Percentiles rank a stretch among this genome's conserved stretches.
phyloP scores from a whole-genome alignment of 2,113 vertebrate species.

The zebrafish (Danio rerio) region GRCz12tu NC_133176.1:8789001-8789500 shows the following conservation, averaged over 20 bases:
- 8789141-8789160: constrained; percentile 45
- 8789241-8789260: not conserved
- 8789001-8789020: not conserved
- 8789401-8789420: constrained; percentile 1
- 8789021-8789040: not conserved
- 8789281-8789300: constrained; percentile 19
- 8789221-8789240: constrained; percentile 44
- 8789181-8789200: not conserved
- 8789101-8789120: not conserved
- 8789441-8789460: constrained; percentile 24
- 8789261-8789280: not conserved
- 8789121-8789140: constrained; percentile 23
- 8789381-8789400: constrained; percentile 10
- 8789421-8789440: constrained; percentile 10
- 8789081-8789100: not conserved
- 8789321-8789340: constrained; percentile 27
- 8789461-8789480: constrained; percentile 13
- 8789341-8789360: constrained; percentile 35
- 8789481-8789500: constrained; percentile 32
- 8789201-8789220: not conserved
- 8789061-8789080: not conserved
- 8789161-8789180: constrained; percentile 11
- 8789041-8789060: not conserved
- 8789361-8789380: constrained; percentile 46
- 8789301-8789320: constrained; percentile 27